Conservation (phyloP, 2,888 invertebrate genomes). For the Pseudoips prasinana region DNA sequence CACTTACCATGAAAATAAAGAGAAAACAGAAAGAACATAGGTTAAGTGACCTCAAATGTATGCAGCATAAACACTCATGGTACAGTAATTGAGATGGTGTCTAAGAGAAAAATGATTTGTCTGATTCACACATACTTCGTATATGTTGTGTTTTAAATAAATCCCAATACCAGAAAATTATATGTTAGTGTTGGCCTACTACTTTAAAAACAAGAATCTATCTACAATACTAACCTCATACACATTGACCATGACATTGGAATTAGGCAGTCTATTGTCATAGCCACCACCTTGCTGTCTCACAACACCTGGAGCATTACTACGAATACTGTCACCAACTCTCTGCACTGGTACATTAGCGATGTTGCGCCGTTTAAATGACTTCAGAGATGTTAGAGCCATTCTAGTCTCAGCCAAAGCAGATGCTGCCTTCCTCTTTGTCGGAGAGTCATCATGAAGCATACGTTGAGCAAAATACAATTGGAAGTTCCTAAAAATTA, state of each 20-base stretch:
- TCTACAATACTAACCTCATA: slow-evolving; percentile 79
- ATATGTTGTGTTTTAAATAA: no score
- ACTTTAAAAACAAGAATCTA: no score
- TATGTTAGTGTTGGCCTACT: no score
- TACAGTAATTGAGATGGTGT: no score
- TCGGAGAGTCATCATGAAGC: slow-evolving; percentile 83
- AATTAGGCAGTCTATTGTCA: slow-evolving; percentile 61
- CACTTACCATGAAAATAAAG: no score
- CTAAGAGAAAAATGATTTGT: no score
- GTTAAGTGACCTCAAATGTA: no score
- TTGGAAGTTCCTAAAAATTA: slow-evolving; percentile 86
- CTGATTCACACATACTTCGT: no score
- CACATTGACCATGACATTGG: slow-evolving; percentile 79
- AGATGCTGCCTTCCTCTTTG: slow-evolving; percentile 80
- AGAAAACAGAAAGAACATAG: no score
- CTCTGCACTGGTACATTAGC: slow-evolving; percentile 72
- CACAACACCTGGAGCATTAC: slow-evolving; percentile 76
- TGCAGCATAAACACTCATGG: no score
- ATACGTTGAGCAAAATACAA: slow-evolving; percentile 86
- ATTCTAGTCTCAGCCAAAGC: slow-evolving; percentile 87
- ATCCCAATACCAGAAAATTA: no score
- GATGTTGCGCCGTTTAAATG: slow-evolving; percentile 83
- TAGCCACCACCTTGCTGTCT: slow-evolving; percentile 66
- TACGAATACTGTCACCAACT: slow-evolving; percentile 81
- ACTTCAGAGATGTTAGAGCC: slow-evolving; percentile 88